A percentile compares a stretch with the other conserved stretches of the same genome.
These are phyloP conservation scores for Drosophila flavopinicola DNA, from an alignment of 2,888 invertebrate species.

Conservation along the genomic window DNA sequence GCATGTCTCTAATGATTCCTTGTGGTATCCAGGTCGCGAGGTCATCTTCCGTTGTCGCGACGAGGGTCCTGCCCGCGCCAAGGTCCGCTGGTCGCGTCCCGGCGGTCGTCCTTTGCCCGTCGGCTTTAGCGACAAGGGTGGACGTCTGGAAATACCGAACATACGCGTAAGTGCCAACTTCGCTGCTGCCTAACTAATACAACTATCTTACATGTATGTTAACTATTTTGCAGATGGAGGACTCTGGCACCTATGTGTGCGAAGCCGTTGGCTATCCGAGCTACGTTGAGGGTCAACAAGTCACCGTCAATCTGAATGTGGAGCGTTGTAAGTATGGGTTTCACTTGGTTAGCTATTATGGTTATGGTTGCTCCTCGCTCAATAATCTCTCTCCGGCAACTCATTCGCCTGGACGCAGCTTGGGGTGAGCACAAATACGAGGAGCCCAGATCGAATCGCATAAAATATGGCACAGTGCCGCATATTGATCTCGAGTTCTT, in stretches of 20 bases:
- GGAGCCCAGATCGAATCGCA: conserved; percentile 82
- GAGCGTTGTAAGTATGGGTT: conserved; percentile 89
- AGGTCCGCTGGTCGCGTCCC: conserved; percentile 90
- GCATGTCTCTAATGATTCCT: conserved; percentile 15
- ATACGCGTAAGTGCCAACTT: conserved; percentile 86
- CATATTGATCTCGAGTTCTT: conserved; percentile 87
- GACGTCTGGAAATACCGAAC: conserved; percentile 93
- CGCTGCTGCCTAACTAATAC: too few species aligned
- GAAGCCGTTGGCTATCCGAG: conserved; percentile 89
- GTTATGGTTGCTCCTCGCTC: background rate
- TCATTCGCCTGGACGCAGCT: conserved; percentile 78
- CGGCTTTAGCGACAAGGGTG: conserved; percentile 90
- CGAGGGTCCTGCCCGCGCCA: conserved; percentile 91
- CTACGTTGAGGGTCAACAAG: conserved; percentile 87
- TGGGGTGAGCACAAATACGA: conserved; percentile 83
- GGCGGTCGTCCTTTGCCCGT: conserved; percentile 90
- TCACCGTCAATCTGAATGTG: conserved; percentile 89
- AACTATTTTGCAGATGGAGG: conserved; percentile 86
- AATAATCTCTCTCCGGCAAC: background rate
- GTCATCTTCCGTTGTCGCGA: conserved; percentile 97
- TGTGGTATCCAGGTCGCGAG: conserved; percentile 90
- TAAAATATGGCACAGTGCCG: conserved; percentile 86
- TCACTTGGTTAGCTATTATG: background rate
- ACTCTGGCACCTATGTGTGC: conserved; percentile 93
- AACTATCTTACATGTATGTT: background rate